Conservation (phyloP, 2,113 vertebrate species). For the Furnarius figulus region DNA sequence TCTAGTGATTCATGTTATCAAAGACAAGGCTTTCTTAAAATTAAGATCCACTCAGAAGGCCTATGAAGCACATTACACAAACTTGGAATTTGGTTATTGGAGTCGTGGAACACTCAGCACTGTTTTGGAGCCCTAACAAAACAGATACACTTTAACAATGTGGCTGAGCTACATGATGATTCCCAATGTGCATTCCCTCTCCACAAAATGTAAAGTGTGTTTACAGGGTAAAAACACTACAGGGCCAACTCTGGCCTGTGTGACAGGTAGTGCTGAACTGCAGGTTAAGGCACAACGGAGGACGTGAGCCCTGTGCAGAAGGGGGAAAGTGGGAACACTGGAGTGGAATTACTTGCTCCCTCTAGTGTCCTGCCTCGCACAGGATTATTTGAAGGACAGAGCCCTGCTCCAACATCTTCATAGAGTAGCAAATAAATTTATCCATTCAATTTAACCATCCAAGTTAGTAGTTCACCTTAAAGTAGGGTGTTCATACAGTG, state of each 20-base stretch:
- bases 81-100: neutral
- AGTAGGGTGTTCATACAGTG: neutral
- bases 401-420: neutral
- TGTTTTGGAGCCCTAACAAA: neutral
- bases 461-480: neutral
- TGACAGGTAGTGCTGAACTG: neutral
- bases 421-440: neutral
- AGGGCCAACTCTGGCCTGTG: neutral
- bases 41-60: neutral
- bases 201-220: neutral
- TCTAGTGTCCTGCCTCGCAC: neutral
- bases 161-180: neutral
- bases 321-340: neutral
- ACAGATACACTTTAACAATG: neutral
- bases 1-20: neutral
- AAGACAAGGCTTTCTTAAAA: neutral
- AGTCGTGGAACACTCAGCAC: neutral
- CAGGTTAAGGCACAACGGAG: neutral
- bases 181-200: neutral
- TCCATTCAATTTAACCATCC: neutral
- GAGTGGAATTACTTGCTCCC: neutral
- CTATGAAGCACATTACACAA: neutral
- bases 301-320: neutral
- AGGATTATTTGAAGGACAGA: neutral
- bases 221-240: neutral